A percentile compares a stretch with the other conserved stretches of the same genome.
Evolutionary conservation across 2,888 invertebrate species (phyloP).

Genomic region (Drosophila mercatorum): DNA sequence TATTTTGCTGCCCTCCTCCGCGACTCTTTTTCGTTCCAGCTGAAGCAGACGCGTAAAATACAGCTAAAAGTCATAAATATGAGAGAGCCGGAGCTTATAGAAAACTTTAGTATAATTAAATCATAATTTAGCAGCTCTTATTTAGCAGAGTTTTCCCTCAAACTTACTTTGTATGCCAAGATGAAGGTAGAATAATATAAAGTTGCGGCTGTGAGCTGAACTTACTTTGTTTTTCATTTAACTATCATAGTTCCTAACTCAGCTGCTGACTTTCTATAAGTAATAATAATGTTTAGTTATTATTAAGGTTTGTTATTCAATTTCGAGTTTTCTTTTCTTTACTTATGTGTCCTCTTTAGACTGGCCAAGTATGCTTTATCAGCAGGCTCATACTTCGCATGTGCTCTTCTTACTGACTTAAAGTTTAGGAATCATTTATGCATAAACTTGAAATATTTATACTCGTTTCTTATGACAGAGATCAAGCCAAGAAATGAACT

Average conservation of each 20-base stretch:
- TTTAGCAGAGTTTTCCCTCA: background rate
- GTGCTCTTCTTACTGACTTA: background rate
- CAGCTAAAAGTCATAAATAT: background rate
- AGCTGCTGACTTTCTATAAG: too few relatives aligned
- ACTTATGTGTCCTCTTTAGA: background rate
- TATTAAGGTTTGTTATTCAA: too few relatives aligned
- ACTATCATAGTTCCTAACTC: too few relatives aligned
- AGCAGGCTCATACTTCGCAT: background rate
- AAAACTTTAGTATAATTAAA: background rate
- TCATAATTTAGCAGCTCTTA: background rate
- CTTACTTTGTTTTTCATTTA: background rate
- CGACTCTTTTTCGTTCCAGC: background rate
- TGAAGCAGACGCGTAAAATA: constrained; percentile 7
- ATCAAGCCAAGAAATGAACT: background rate
- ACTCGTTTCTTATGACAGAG: background rate
- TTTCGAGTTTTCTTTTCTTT: too few relatives aligned
- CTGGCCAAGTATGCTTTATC: background rate
- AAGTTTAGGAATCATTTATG: background rate
- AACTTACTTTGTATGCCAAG: background rate
- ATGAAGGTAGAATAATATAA: background rate
- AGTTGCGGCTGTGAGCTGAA: background rate
- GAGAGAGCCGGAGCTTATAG: background rate
- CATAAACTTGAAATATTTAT: background rate
- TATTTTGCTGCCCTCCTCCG: constrained; percentile 31
- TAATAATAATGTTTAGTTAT: too few relatives aligned